These are phyloP conservation scores for Rhyzopertha dominica DNA, from an alignment of 1,140 invertebrate genomes.

Conservation along the genomic window DNA sequence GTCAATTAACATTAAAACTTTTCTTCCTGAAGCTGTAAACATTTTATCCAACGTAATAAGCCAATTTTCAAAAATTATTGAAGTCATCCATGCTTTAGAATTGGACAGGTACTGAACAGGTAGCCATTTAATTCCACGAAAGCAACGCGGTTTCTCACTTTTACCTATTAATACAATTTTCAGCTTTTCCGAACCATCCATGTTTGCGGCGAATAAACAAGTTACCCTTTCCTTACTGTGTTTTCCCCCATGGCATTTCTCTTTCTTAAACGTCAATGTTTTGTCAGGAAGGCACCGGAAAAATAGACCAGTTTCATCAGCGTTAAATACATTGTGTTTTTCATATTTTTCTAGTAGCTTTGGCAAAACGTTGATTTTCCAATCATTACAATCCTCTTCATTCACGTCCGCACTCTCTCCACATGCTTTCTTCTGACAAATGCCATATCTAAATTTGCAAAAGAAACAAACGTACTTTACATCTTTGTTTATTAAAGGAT, in stretches of 20 bases:
- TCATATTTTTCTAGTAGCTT: constrained; percentile 9
- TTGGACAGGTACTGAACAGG: too few relatives aligned
- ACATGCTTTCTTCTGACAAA: constrained; percentile 13
- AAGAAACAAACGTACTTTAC: constrained; percentile 2
- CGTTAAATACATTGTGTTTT: constrained; percentile 42
- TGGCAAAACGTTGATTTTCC: constrained; percentile 9
- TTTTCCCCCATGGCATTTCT: constrained; percentile 42
- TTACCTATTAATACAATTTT: constrained; percentile 49
- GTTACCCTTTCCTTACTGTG: constrained; percentile 45
- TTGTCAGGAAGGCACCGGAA: constrained; percentile 43
- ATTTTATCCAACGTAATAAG: constrained; percentile 36
- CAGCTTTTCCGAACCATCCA: constrained; percentile 45
- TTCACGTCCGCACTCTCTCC: not conserved
- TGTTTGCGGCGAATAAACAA: constrained; percentile 43
- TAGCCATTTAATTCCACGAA: constrained; percentile 40
- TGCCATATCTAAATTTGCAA: too few relatives aligned
- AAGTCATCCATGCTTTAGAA: too few relatives aligned
- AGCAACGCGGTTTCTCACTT: constrained; percentile 45
- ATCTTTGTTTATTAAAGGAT: not conserved
- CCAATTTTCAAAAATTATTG: too few relatives aligned
- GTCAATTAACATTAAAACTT: constrained; percentile 48
- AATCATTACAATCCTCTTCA: not conserved
- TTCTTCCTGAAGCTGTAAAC: constrained; percentile 38
- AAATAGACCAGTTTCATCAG: constrained; percentile 48
- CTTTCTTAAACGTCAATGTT: constrained; percentile 27